Evolutionary conservation across 2,113 vertebrate species (phyloP).

Genomic region (Prochilodus magdalenae): DNA sequence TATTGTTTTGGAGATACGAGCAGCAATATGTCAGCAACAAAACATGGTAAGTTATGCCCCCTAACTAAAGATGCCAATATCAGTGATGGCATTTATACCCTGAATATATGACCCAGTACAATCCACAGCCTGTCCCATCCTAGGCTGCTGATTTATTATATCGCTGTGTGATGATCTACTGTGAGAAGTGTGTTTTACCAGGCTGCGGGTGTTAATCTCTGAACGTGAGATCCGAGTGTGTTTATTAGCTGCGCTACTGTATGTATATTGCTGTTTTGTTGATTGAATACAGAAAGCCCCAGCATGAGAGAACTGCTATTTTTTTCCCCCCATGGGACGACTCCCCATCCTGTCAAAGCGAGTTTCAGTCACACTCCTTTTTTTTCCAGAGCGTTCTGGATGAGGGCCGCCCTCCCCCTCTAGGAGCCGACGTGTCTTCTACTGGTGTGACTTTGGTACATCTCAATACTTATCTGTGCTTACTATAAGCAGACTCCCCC

Average conservation of each 20-base stretch:
- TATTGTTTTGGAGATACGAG: no score
- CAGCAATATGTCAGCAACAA: no score
- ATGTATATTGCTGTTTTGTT: constrained; percentile 75
- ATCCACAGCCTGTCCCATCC: not conserved
- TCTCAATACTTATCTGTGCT: constrained; percentile 53
- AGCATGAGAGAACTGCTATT: constrained; percentile 42
- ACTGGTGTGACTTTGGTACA: constrained; percentile 23
- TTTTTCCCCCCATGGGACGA: not conserved
- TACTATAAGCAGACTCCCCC: constrained; percentile 53
- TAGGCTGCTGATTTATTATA: not conserved
- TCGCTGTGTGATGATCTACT: not conserved
- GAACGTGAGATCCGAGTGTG: constrained; percentile 46
- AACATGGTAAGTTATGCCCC: no score
- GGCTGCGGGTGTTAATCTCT: constrained; percentile 15
- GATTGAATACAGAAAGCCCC: constrained; percentile 62
- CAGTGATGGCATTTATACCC: no score
- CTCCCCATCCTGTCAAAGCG: constrained; percentile 8
- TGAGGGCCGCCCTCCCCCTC: not conserved
- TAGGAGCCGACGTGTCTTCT: constrained; percentile 3
- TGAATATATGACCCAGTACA: not conserved
- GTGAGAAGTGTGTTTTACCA: not conserved
- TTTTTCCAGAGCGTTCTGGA: not conserved
- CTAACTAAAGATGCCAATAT: no score
- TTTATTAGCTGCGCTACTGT: constrained; percentile 58
- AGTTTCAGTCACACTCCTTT: not conserved